phyloP scores from a whole-genome alignment of 2,113 vertebrate genomes.

The Polyodon spathula region DNA sequence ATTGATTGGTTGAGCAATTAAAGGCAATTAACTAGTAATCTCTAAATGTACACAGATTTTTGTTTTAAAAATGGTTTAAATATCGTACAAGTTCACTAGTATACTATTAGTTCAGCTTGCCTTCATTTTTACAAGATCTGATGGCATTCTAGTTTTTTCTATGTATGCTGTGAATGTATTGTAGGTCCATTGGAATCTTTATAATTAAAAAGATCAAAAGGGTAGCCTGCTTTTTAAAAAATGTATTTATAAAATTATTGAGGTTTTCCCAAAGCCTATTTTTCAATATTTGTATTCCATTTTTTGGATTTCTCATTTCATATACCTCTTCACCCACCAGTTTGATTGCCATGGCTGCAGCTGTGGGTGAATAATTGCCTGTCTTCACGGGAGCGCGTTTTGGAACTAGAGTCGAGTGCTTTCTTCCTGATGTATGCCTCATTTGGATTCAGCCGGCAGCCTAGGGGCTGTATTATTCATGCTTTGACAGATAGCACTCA shows the following conservation, averaged over 20 bases:
- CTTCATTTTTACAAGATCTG: too few relatives aligned
- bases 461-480: constrained; percentile 97
- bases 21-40: too few relatives aligned
- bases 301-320: constrained; percentile 33
- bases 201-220: constrained; percentile 20
- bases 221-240: constrained; percentile 23
- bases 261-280: constrained; percentile 20
- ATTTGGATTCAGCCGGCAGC: constrained; percentile 94
- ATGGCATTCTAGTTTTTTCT: constrained; percentile 2
- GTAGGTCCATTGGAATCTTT: not conserved
- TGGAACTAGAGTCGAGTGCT: constrained; percentile 84
- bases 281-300: constrained; percentile 11
- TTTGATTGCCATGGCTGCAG: constrained; percentile 79
- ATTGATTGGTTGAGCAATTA: too few relatives aligned
- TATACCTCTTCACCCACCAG: constrained; percentile 57
- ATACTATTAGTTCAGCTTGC: too few relatives aligned
- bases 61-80: too few relatives aligned
- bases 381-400: constrained; percentile 83
- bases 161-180: constrained; percentile 3
- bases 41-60: too few relatives aligned
- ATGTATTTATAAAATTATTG: constrained; percentile 24
- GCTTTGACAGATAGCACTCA: constrained; percentile 94
- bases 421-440: constrained; percentile 92
- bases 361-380: constrained; percentile 91
- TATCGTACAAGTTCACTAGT: too few relatives aligned